Evolutionary conservation across 2,888 invertebrate genomes (phyloP), one percentile per base, ranked within the genome.

Genomic region (Chaitophorus viminalis): DNA sequence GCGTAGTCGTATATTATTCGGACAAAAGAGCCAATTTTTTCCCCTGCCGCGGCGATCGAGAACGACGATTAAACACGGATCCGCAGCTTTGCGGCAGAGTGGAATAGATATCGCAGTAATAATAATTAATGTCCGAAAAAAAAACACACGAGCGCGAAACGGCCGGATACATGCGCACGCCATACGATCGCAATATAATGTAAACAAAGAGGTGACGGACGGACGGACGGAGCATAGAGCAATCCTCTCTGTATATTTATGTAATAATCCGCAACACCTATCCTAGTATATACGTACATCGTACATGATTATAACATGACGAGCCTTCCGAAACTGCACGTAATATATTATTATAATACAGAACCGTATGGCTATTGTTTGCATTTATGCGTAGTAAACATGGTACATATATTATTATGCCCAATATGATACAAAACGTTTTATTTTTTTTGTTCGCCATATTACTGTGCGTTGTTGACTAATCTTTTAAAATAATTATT

Each of bases 11-110:
- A n/a, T n/a, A n/a, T 46, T 39, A 33, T 29, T 33, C 39, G 65
- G n/a, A 76, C 18, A 79, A 65, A 79, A 36, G n/a, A 18, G 65
- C 39, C 79, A 65, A 65, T 65, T 79, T 65, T 65, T n/a, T n/a
- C 33, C 46, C 60, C 60, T 60, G 25, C 60, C 4, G 25, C 36
- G 9, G 21, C 6, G 25, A 74, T 74, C 25, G 36, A 39, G 25
- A 74, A 36, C 36, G 36, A 74, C 8, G 36, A 74, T 25, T 25
- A 39, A 36, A 9, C 33, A 39, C 33, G 39, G 31, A 70, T 70
- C 31, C 3, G n/a, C 17, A 25, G 60, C 25, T 60, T 11, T n/a
- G n/a, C n/a, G 52, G 8, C 36, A 5, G 52, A 5, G 52, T 52
- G 52, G 11, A 36, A 36, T 36, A 3, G 36, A 36, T 5, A 36